These are phyloP conservation scores for Anguilla anguilla DNA, from an alignment of 2,797 vertebrate species.

Conservation along the genomic window DNA sequence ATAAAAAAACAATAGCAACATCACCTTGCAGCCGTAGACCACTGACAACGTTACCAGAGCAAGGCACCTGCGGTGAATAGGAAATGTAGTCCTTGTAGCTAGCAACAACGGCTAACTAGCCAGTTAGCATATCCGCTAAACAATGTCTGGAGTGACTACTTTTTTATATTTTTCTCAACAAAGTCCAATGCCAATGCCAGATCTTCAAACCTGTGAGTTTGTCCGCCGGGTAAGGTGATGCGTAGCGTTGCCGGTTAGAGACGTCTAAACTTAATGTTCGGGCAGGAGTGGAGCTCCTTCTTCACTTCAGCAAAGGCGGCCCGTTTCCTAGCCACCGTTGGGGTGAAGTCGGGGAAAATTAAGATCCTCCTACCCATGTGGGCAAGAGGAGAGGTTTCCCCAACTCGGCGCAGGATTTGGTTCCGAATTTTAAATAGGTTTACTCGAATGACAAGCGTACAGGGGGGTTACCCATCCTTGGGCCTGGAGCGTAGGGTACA, in stretches of 20 bases:
- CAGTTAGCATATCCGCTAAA: neutral
- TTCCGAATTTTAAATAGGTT: constrained; percentile 17
- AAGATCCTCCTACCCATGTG: neutral
- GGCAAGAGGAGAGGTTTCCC: constrained; percentile 3
- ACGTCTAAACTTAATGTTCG: neutral
- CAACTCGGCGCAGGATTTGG: neutral
- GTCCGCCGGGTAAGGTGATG: constrained; percentile 10
- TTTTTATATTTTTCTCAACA: neutral
- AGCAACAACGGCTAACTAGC: neutral
- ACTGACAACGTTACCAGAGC: neutral
- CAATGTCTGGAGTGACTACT: neutral
- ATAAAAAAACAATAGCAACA: neutral
- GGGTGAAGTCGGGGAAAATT: constrained; percentile 14
- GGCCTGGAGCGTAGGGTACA: neutral
- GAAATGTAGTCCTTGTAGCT: neutral
- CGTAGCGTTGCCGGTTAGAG: neutral
- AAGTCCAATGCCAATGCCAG: neutral
- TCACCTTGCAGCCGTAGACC: neutral
- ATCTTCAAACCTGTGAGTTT: neutral
- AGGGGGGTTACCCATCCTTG: neutral
- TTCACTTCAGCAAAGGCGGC: neutral
- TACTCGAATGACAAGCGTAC: constrained; percentile 13
- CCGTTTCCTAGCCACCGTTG: constrained; percentile 19
- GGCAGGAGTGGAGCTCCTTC: neutral
- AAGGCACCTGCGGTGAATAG: neutral